These are phyloP conservation scores for Zelostemma sp. DNA, from an alignment of 1,140 invertebrate species.

Conservation along the genomic window DNA sequence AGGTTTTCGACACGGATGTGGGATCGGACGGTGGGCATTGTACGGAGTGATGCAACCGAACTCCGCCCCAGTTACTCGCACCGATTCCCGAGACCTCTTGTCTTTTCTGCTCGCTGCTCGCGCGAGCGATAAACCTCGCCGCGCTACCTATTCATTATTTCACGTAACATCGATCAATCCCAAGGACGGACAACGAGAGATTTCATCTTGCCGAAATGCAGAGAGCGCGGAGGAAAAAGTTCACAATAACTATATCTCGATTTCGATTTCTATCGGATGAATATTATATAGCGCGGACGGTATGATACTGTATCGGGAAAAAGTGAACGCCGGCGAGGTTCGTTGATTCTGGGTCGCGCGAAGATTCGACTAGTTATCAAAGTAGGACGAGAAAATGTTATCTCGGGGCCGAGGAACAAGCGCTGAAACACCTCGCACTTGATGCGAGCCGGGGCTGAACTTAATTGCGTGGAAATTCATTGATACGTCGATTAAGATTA, in stretches of 20 bases:
- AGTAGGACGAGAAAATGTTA: slow-evolving; percentile 47
- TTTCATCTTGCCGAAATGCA: slow-evolving; percentile 52
- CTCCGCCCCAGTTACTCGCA: slow-evolving; percentile 62
- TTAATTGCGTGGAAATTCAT: slow-evolving; percentile 46
- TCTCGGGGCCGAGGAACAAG: slow-evolving; percentile 21
- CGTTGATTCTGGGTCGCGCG: slow-evolving; percentile 38
- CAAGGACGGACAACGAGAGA: slow-evolving; percentile 41
- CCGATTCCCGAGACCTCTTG: slow-evolving; percentile 16
- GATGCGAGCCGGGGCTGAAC: slow-evolving; percentile 26
- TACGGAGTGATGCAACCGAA: slow-evolving; percentile 55
- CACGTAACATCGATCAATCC: slow-evolving; percentile 52
- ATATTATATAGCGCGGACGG: no score
- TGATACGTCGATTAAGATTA: slow-evolving; percentile 48
- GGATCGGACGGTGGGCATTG: slow-evolving; percentile 25
- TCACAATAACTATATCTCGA: not conserved
- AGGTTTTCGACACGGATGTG: slow-evolving; percentile 29
- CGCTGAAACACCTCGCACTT: slow-evolving; percentile 40
- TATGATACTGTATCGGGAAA: no score
- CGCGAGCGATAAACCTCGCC: slow-evolving; percentile 9
- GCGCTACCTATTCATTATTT: slow-evolving; percentile 61
- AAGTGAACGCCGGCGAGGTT: slow-evolving; percentile 7
- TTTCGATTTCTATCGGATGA: not conserved
- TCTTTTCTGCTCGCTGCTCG: not conserved
- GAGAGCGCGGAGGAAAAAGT: slow-evolving; percentile 18
- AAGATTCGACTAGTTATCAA: slow-evolving; percentile 42